Conservation (phyloP, 2,113 vertebrate species). For the Myiopsitta monachus region DNA sequence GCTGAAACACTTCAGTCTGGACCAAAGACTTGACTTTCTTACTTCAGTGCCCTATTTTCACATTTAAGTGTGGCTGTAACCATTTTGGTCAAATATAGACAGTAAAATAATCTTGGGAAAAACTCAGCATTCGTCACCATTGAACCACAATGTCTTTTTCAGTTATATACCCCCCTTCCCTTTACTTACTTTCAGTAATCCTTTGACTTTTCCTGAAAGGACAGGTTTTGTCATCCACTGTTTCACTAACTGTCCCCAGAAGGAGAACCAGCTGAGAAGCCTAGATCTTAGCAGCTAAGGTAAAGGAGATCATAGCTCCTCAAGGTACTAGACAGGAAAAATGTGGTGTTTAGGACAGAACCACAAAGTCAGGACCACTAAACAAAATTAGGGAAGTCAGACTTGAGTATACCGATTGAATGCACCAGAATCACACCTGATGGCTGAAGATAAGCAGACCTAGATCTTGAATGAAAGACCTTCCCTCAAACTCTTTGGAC, state of each 20-base stretch:
- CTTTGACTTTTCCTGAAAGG: not conserved
- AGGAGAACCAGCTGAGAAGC: not conserved
- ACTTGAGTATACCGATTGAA: not conserved
- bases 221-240: not conserved
- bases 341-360: not conserved
- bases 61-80: not conserved
- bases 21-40: not conserved
- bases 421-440: not conserved
- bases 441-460: not conserved
- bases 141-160: not conserved
- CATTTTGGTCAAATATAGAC: not conserved
- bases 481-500: not conserved
- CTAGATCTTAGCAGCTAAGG: not conserved
- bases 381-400: not conserved
- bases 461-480: not conserved
- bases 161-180: not conserved
- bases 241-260: not conserved
- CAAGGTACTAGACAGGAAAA: not conserved
- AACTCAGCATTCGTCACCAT: not conserved
- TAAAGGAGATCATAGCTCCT: not conserved
- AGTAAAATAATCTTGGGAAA: not conserved
- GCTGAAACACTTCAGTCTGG: not conserved
- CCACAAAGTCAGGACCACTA: accelerated
- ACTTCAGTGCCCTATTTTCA: not conserved
- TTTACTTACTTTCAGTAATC: not conserved